Evolutionary conservation across 53 echinoderm and acorn worm genomes (phyloP).

Genomic region (Apostichopus leukothele): DNA sequence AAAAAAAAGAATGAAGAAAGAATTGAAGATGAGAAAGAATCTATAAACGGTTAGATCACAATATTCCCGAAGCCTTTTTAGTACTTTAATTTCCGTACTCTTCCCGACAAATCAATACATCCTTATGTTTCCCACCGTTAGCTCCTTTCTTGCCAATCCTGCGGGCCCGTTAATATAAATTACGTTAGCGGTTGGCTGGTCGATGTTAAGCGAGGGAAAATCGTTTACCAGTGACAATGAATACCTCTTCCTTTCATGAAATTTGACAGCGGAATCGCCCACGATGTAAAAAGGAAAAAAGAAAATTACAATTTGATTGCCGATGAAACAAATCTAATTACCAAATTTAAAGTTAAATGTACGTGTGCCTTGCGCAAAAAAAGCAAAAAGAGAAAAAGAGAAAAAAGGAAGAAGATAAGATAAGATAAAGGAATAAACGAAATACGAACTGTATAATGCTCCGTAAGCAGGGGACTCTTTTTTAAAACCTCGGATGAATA

Average conservation of each 20-base stretch:
- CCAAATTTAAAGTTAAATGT: slow-evolving; percentile 20
- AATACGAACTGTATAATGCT: slow-evolving; percentile 17
- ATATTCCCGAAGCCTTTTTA: slow-evolving; percentile 43
- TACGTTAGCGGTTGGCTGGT: slow-evolving; percentile 38
- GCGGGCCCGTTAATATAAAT: slow-evolving; percentile 37
- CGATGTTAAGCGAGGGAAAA: slow-evolving; percentile 44
- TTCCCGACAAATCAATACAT: slow-evolving; percentile 24
- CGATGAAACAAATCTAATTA: slow-evolving; percentile 44
- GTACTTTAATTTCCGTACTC: slow-evolving; percentile 45
- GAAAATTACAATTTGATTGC: slow-evolving; percentile 47
- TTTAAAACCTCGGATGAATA: slow-evolving; percentile 21
- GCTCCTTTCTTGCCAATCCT: slow-evolving; percentile 17
- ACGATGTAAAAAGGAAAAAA: slow-evolving; percentile 9
- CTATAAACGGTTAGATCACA: slow-evolving; percentile 37
- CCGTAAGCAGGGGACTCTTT: neutral
- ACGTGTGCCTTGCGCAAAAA: slow-evolving; percentile 1
- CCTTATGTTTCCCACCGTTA: neutral
- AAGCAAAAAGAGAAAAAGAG: neutral
- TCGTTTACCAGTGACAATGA: slow-evolving; percentile 35
- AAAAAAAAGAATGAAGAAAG: neutral
- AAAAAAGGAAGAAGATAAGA: neutral
- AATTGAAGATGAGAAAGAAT: neutral
- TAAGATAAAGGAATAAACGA: neutral
- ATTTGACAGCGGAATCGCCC: slow-evolving; percentile 44
- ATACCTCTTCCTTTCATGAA: slow-evolving; percentile 42